These are phyloP conservation scores for Apotomis capreana DNA, from an alignment of 2,888 invertebrate species.

Conservation along the genomic window DNA sequence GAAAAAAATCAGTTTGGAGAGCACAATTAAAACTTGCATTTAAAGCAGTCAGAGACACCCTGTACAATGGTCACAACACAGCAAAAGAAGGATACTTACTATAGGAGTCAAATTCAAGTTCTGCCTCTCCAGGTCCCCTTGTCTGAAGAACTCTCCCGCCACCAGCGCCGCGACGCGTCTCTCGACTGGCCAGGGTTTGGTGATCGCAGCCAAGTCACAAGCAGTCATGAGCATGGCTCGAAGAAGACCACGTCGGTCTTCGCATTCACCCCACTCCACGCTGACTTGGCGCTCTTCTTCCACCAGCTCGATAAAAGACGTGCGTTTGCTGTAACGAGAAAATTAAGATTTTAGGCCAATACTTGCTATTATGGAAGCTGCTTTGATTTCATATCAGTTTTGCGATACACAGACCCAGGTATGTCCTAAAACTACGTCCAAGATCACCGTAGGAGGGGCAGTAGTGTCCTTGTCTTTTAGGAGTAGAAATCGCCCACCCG, in stretches of 20 bases:
- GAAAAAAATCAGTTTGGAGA: too few species aligned
- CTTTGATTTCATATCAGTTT: too few species aligned
- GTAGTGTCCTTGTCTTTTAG: too few species aligned
- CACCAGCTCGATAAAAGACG: conserved; percentile 90
- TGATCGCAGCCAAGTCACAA: conserved; percentile 96
- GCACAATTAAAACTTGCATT: too few species aligned
- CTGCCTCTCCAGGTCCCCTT: conserved; percentile 95
- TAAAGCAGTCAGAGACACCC: too few species aligned
- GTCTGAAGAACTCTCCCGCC: conserved; percentile 96
- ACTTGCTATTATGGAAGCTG: too few species aligned
- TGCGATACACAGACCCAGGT: too few species aligned
- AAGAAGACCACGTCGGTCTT: conserved; percentile 90
- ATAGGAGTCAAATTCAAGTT: conserved; percentile 95
- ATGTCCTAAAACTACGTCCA: too few species aligned
- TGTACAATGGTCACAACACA: too few species aligned
- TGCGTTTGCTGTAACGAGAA: conserved; percentile 88
- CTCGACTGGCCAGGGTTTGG: conserved; percentile 97
- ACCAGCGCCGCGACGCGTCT: conserved; percentile 96
- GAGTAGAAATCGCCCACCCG: too few species aligned
- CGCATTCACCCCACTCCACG: conserved; percentile 86
- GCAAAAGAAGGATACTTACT: conserved; percentile 80
- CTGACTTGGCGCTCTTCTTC: conserved; percentile 65
- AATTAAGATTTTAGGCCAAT: neutral
- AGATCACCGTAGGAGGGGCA: too few species aligned
- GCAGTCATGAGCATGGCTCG: conserved; percentile 98